These are phyloP conservation scores for Sicus ferrugineus DNA, from an alignment of 2,888 invertebrate species.

Conservation along the genomic window DNA sequence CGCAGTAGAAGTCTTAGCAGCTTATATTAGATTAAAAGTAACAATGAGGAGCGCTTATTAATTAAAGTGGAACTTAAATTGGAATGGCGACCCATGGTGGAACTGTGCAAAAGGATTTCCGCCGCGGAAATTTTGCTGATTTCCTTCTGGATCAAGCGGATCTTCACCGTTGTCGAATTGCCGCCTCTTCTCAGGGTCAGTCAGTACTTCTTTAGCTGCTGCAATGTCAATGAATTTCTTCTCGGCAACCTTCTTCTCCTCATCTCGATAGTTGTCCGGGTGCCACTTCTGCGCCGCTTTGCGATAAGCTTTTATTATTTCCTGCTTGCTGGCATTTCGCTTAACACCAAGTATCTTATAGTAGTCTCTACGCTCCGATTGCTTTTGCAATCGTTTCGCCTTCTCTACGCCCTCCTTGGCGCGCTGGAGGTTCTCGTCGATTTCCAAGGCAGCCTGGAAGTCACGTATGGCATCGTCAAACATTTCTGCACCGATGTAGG, in stretches of 20 bases:
- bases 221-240: conserved; percentile 99
- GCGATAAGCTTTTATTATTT: conserved; percentile 95
- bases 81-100: conserved; percentile 88
- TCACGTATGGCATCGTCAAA: conserved; percentile 92
- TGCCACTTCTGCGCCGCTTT: conserved; percentile 99
- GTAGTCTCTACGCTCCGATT: conserved; percentile 92
- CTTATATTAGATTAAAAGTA: conserved; percentile 10
- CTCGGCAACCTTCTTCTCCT: conserved; percentile 93
- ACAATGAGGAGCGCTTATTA: conserved; percentile 61
- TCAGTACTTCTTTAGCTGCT: conserved; percentile 93
- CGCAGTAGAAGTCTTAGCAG: conserved; percentile 6
- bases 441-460: conserved; percentile 83
- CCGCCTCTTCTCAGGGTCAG: conserved; percentile 89
- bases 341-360: conserved; percentile 88
- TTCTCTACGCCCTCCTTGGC: conserved; percentile 89
- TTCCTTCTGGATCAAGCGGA: conserved; percentile 92
- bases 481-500: conserved; percentile 86
- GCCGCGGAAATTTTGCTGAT: conserved; percentile 65
- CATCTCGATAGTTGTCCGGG: conserved; percentile 91
- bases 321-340: conserved; percentile 88
- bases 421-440: conserved; percentile 79
- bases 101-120: conserved; percentile 85
- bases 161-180: conserved; percentile 96
- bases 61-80: conserved; percentile 97
- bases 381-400: conserved; percentile 91